These are phyloP conservation scores for Micromesistius poutassou DNA, from an alignment of 2,797 vertebrate species.

Conservation along the genomic window DNA sequence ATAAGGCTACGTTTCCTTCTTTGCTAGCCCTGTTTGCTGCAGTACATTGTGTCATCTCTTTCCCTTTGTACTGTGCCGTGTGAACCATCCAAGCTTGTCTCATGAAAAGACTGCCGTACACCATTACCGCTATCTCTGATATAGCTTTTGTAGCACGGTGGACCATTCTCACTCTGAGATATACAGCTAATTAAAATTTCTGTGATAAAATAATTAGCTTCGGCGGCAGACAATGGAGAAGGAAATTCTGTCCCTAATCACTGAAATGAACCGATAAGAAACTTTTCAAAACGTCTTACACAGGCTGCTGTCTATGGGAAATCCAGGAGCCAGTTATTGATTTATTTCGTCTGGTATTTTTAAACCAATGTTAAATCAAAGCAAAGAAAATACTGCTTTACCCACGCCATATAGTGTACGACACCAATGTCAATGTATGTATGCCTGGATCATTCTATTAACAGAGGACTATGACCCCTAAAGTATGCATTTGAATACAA, in stretches of 20 bases:
- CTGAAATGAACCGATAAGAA: conserved; percentile 71
- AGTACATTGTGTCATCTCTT: conserved; percentile 27
- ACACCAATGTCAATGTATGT: background rate
- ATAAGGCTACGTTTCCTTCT: background rate
- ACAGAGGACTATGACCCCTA: background rate
- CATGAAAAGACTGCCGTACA: conserved; percentile 50
- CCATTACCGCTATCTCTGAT: conserved; percentile 54
- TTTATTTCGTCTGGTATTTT: conserved; percentile 35
- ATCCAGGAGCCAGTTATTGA: conserved; percentile 37
- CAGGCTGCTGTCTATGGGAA: conserved; percentile 48
- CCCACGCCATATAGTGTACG: background rate
- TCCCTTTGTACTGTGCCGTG: conserved; percentile 41
- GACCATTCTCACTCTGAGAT: conserved; percentile 35
- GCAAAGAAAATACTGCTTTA: conserved; percentile 9
- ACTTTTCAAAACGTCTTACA: conserved; percentile 55
- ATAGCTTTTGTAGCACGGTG: conserved; percentile 57
- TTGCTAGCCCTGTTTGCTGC: conserved; percentile 22
- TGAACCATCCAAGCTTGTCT: conserved; percentile 34
- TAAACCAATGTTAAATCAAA: conserved; percentile 25
- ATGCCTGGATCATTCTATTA: background rate
- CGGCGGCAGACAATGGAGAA: conserved; percentile 64
- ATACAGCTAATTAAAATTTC: conserved; percentile 77
- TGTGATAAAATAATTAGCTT: conserved; percentile 79
- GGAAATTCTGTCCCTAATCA: conserved; percentile 63
- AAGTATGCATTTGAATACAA: background rate